Evolutionary conservation across 2,888 invertebrate genomes (phyloP), one percentile per base, ranked within the genome.

Genomic region (Rhyacophila evoluta): DNA sequence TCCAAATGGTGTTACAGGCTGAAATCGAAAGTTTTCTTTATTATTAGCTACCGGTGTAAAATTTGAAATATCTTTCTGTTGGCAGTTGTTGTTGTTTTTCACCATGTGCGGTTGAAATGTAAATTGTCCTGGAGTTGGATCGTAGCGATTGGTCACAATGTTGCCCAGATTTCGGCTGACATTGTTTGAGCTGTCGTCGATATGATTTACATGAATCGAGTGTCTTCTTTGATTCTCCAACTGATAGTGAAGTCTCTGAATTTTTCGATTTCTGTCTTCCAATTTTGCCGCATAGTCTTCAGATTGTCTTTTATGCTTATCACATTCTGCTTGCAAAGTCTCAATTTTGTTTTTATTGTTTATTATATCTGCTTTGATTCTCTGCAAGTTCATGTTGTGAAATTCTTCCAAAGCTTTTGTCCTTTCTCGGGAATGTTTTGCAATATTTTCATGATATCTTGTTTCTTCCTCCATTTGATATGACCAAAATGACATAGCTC

Each of bases 401-500:
- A 88, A 86, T 85, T 90, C 89, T 83, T 90, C 89, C 83, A 88
- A 84, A 83, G 87, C 87, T 81, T 88, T 87, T 11, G 89, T 84
- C 84, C 88, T 89, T 77, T 90, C 89, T 82, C 86, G 86, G 0
- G 87, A 85, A 81, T 89, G 89, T 83, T 88, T 89, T 1, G 89
- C 89, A 69, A 89, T 84, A 80, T 85, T 88, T 83, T 90, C 89
- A 83, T 89, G 89, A 81, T 89, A 90, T 78, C 88, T 83, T 1
- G 89, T 89, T 83, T 90, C 90, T 83, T 90, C 89, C 84, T 89
- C 89, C 0, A 90, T 86, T 86, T 90, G 90, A 83, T 90, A 90
- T 0, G 89, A 88, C 90, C 90, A 90, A 84, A 90, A 90, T 1
- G 89, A 89, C 87, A 91, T 90, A 10, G 91, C 90, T 80, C 90